Base-by-base conservation (phyloP, 1,140 invertebrate genomes). In the Magallana gigas region DNA sequence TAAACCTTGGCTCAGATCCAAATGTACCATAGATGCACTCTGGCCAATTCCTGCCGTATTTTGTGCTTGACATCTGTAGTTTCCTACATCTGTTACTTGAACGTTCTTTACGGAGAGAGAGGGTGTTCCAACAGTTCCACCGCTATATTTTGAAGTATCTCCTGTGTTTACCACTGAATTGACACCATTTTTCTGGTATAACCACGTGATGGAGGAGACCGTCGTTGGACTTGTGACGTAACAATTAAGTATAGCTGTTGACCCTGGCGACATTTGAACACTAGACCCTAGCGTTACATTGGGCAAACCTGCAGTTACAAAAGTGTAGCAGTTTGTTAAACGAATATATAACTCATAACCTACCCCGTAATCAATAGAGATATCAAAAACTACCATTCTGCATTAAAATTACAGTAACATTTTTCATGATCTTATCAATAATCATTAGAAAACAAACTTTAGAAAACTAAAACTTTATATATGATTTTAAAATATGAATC, bases 141-240 rank as follows among this genome's bases (percentile, higher is more conserved):
- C 87, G 23, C 18, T 59, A 86, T 86, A 88, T 60, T 86, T 88
- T 16, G 56, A 68, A 29, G 71, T 64, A 14, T 68, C 57, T 11
- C 71, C 85, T n/a, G 60, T 81, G 57, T 8, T 76, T 18, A 88
- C 76, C 0, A 60, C 4, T 11, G 60, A 56, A 16, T 59, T 71
- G n/a, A 64, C 76, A 14, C 85, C 81, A 18, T 82, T 57, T 56
- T 80, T 58, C 5, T 71, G 9, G 8, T 60, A 62, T 8, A 83
- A 8, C 87, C 87, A 88, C 14, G 56, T 59, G 16, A 88, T 84
- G n/a, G 48, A 85, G 4, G 84, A 83, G 11, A 81, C 76, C 8
- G 62, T n/a, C 2, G 87, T 84, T 12, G 60, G 68, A 11, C 76
- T 18, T 16, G 60, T 23, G 1, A 88, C 84, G 14, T 57, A 48